Evolutionary conservation across 2,113 vertebrate genomes (phyloP).

Genomic region (Sylvilagus bachmani): DNA sequence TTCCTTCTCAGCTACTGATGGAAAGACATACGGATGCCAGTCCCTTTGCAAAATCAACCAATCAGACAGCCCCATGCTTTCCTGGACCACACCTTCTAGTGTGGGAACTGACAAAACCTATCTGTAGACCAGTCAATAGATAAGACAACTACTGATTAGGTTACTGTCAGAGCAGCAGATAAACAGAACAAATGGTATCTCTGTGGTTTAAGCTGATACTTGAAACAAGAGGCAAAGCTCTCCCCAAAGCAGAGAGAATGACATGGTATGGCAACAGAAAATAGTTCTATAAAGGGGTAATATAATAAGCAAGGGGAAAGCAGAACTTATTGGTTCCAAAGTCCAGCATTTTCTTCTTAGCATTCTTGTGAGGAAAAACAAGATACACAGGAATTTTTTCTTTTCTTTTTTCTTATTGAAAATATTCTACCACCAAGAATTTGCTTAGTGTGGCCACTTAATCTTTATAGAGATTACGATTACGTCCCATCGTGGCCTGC

Average conservation of each 20-base stretch:
- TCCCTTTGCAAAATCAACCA: background rate
- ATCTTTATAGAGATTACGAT: background rate
- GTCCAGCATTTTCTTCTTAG: background rate
- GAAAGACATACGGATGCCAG: background rate
- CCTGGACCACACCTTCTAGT: background rate
- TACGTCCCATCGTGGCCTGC: background rate
- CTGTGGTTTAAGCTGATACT: background rate
- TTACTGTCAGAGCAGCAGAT: conserved; percentile 18
- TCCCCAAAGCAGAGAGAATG: background rate
- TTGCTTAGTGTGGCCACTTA: background rate
- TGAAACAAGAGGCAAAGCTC: background rate
- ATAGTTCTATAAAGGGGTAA: conserved; percentile 6
- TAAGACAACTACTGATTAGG: background rate
- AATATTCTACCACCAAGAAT: background rate
- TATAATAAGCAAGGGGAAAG: background rate
- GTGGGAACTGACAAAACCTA: background rate
- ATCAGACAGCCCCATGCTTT: background rate
- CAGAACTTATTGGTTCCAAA: background rate
- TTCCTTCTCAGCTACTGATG: background rate
- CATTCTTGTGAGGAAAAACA: background rate
- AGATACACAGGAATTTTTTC: background rate
- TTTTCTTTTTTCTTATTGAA: background rate
- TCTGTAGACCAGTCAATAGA: background rate
- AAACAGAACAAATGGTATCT: background rate
- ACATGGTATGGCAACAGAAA: conserved; percentile 11